These are phyloP conservation scores for Ophiodon elongatus DNA, from an alignment of 2,113 vertebrate species.

Conservation along the genomic window DNA sequence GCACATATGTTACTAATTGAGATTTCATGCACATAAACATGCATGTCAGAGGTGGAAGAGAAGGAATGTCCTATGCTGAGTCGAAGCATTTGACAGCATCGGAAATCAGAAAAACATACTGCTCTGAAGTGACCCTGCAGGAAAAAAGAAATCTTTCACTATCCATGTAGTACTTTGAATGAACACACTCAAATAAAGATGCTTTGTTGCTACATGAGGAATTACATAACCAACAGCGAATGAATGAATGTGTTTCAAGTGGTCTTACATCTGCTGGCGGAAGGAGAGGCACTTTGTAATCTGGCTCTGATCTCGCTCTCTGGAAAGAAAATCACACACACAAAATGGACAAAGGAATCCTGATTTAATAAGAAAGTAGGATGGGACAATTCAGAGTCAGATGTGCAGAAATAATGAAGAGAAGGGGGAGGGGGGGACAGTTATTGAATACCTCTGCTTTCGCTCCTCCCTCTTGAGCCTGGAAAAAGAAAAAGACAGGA, in stretches of 20 bases:
- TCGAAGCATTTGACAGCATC: conserved; percentile 38
- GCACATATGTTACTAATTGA: conserved; percentile 67
- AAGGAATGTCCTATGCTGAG: conserved; percentile 5
- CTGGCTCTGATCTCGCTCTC: conserved; percentile 97
- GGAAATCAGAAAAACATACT: conserved; percentile 32
- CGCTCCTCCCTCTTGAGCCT: conserved; percentile 91
- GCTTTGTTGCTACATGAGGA: conserved; percentile 55
- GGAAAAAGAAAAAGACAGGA: conserved; percentile 19
- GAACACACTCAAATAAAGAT: conserved; percentile 36
- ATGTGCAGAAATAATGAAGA: conserved; percentile 52
- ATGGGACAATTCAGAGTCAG: conserved; percentile 8
- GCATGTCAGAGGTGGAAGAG: conserved; percentile 35
- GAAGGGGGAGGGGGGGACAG: not conserved
- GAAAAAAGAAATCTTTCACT: not conserved
- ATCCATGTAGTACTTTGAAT: conserved; percentile 29
- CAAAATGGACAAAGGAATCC: conserved; percentile 47
- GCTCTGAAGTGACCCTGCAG: not conserved
- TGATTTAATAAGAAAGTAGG: conserved; percentile 51
- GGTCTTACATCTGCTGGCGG: conserved; percentile 92
- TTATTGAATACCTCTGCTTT: conserved; percentile 90
- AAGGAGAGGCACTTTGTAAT: conserved; percentile 95
- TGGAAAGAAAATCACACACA: conserved; percentile 73
- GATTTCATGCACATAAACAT: conserved; percentile 30
- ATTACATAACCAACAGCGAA: conserved; percentile 52
- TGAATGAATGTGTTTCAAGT: conserved; percentile 42